Conservation (phyloP, 2,113 vertebrate species). For the Athene cunicularia region DNA sequence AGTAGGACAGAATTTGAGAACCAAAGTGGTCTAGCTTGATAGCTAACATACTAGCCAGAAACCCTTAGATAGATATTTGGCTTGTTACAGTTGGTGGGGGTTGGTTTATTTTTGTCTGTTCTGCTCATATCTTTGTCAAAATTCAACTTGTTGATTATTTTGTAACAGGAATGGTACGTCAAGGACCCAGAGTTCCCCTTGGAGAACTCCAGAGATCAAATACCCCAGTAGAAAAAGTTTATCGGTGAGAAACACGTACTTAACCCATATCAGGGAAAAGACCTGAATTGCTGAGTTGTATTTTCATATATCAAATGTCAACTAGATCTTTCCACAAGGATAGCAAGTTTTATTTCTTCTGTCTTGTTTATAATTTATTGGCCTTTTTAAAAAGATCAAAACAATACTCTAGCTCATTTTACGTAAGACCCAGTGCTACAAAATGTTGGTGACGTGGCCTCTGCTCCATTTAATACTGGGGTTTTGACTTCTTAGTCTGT, state of each 20-base stretch:
- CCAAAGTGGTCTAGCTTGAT: neutral
- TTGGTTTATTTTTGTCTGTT: neutral
- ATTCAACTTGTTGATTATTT: neutral
- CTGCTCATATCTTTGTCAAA: neutral
- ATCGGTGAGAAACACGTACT: conserved; percentile 84
- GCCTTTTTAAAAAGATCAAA: neutral
- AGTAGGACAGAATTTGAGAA: neutral
- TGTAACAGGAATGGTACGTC: conserved; percentile 80
- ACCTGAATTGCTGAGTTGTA: neutral
- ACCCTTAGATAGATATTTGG: neutral
- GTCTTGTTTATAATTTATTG: neutral
- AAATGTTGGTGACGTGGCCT: neutral
- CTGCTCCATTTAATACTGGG: neutral
- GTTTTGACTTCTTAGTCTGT: neutral
- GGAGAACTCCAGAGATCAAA: conserved; percentile 87
- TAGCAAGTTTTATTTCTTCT: neutral
- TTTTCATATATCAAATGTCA: neutral
- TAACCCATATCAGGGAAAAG: neutral
- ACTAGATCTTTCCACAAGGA: neutral
- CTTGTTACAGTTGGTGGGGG: neutral
- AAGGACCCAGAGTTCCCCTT: conserved; percentile 78
- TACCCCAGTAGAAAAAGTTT: conserved; percentile 84
- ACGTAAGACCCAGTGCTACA: neutral
- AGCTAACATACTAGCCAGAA: neutral
- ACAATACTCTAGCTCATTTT: neutral